Conservation (phyloP, 2,113 vertebrate species). For the Rhea americana region DNA sequence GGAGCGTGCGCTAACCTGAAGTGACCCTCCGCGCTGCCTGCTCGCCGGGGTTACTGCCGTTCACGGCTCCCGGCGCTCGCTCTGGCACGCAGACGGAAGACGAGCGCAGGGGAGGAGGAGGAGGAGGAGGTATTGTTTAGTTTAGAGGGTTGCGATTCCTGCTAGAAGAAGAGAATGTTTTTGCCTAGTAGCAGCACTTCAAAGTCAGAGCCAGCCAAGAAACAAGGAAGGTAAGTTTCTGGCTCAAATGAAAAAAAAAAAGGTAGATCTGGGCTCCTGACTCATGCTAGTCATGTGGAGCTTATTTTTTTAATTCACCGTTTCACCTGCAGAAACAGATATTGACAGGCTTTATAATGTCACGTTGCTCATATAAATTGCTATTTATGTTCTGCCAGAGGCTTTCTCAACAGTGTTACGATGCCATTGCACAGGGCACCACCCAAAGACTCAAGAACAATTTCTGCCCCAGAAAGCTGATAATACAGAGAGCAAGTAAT, state of each 20-base stretch:
- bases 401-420: neutral
- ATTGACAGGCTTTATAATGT: neutral
- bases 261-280: neutral
- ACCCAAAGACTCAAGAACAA: neutral
- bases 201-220: neutral
- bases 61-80: neutral
- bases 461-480: neutral
- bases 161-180: neutral
- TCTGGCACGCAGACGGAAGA: neutral
- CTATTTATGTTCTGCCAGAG: neutral
- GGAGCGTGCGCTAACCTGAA: neutral
- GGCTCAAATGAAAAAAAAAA: neutral
- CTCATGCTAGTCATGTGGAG: fast-evolving
- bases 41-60: constrained; percentile 62
- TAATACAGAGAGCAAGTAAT: neutral
- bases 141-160: constrained; percentile 7
- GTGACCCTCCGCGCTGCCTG: constrained; percentile 24
- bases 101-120: too few relatives aligned
- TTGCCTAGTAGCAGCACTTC: neutral
- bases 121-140: neutral
- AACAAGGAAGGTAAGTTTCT: neutral
- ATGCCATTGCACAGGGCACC: neutral
- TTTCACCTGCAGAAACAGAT: constrained; percentile 7
- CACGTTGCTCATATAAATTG: fast-evolving
- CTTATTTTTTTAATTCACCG: neutral